Percentiles rank a stretch among this genome's conserved stretches.
phyloP scores from a whole-genome alignment of 2,797 vertebrate species.

The Microctenopoma lineatum region DNA sequence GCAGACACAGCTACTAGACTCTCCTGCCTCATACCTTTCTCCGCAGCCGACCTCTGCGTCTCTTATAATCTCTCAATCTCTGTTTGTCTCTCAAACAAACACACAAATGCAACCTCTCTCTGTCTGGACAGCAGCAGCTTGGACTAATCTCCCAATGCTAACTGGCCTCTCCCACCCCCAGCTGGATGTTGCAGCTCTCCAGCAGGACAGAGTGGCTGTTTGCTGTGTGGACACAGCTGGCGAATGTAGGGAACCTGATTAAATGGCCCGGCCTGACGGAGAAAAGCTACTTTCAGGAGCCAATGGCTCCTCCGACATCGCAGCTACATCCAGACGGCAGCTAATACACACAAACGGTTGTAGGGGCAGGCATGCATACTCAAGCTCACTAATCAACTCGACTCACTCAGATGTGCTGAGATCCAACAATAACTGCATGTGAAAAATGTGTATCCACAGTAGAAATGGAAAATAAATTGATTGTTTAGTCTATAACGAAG shows the following conservation, averaged over 20 bases:
- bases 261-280: conserved; percentile 69
- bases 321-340: conserved; percentile 52
- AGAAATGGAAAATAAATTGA: not conserved
- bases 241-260: conserved; percentile 79
- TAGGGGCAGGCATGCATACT: conserved; percentile 48
- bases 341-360: conserved; percentile 63
- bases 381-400: conserved; percentile 40
- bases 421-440: conserved; percentile 23
- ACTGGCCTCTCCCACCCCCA: conserved; percentile 51
- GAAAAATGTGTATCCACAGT: conserved; percentile 23
- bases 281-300: conserved; percentile 71
- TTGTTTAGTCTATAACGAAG: not conserved
- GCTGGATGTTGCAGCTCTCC: conserved; percentile 68
- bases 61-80: conserved; percentile 68
- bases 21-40: conserved; percentile 45
- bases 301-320: conserved; percentile 55
- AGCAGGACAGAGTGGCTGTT: conserved; percentile 69
- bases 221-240: conserved; percentile 84
- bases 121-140: conserved; percentile 60
- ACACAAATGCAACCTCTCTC: conserved; percentile 61
- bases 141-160: conserved; percentile 68
- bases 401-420: conserved; percentile 34
- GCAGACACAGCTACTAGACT: conserved; percentile 4
- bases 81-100: conserved; percentile 66
- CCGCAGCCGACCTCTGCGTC: conserved; percentile 45